Evolutionary conservation across 1,140 invertebrate genomes (phyloP).

Genomic region (Trachelipus rathkii): DNA sequence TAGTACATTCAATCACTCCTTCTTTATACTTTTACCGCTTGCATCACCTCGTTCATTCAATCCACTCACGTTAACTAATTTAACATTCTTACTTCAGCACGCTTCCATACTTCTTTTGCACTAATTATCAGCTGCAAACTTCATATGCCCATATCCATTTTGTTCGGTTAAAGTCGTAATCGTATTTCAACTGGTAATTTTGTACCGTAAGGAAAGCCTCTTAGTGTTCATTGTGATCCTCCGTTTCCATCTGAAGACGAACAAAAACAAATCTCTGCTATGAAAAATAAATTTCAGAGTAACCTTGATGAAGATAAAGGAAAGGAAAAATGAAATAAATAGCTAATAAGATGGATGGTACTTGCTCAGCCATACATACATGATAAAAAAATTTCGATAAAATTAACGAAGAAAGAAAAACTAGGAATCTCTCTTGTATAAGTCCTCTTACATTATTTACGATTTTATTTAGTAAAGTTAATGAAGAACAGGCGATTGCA

Average conservation of each 20-base stretch:
- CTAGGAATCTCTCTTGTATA: conserved; percentile 19
- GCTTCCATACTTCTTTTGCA: too few species aligned
- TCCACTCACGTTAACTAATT: too few species aligned
- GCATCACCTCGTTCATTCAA: too few species aligned
- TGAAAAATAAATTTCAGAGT: background rate
- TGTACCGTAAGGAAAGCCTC: too few species aligned
- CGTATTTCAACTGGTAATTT: too few species aligned
- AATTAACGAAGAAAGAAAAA: background rate
- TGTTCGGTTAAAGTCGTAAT: too few species aligned
- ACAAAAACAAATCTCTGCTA: background rate
- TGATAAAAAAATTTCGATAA: background rate
- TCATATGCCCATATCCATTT: too few species aligned
- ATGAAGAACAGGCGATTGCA: conserved; percentile 37
- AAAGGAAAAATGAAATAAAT: background rate
- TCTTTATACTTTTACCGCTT: too few species aligned
- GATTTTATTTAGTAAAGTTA: conserved; percentile 31
- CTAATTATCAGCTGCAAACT: too few species aligned
- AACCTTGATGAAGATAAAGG: background rate
- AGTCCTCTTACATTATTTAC: conserved; percentile 39
- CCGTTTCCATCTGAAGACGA: background rate
- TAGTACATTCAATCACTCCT: too few species aligned
- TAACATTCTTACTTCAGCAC: too few species aligned
- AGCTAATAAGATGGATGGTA: background rate
- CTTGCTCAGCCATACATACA: background rate
- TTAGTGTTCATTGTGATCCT: conserved; percentile 3